Base-by-base conservation (phyloP, 2,888 invertebrate species). In the Clanis bilineata region DNA sequence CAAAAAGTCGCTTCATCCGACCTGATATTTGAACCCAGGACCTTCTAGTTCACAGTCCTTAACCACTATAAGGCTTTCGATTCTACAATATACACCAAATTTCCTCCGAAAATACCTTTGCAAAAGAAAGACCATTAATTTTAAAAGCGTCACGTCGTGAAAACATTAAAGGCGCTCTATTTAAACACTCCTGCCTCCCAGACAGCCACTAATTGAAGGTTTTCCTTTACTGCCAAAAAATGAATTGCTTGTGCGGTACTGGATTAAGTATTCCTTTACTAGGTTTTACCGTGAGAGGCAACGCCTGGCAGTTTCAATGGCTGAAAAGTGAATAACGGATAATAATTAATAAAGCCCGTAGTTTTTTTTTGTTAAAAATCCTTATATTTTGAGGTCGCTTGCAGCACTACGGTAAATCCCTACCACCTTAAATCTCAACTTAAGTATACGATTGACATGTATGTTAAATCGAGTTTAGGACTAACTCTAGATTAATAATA, bases 131-230 rank as follows among this genome's bases (percentile, higher is more conserved):
- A 10, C 32, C 51, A 51, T 51, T 51, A 51, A 51, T 32, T 51
- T 28, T 10, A 51, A 51, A 32, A 18, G 18, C 28, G 28, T 32
- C 23, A 25, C 28, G 32, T 32, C 28, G 32, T 4, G 18, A 28
- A 28, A 51, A 51, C 18, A 51, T 32, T 51, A 28, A 45, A 32
- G 15, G 32, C 10, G 28, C 28, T 51, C 1, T 32, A 51, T 28
- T 51, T 47, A 25, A 47, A 15, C 47, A 41, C 28, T 47, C 15
- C 15, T 47, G n/a, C 25, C n/a, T 15, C n/a, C 41, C 18, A 51
- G 32, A 58, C 51, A 63, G 58, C 55, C 60, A 70, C 70, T 76
- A 76, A 77, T 79, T 75, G 73, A 78, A 78, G 69, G 73, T 72
- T 71, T 69, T 66, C 68, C 62, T 61, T 65, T 62, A 66, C 51